Conservation (phyloP, 2,797 vertebrate species). For the Amblyraja radiata region DNA sequence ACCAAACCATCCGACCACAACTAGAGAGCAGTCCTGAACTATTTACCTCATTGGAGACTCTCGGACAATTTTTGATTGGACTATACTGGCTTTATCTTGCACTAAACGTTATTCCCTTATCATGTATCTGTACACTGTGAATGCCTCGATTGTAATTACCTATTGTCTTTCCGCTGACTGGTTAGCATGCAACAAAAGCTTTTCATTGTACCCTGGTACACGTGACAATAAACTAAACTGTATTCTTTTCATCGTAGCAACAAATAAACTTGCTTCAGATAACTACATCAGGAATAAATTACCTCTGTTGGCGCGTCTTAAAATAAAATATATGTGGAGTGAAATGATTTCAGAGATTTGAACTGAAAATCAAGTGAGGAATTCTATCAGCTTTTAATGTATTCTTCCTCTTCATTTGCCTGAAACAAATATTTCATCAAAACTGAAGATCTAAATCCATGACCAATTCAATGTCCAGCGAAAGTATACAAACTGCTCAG, state of each 20-base stretch:
- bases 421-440: not conserved
- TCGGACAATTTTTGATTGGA: no score
- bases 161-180: no score
- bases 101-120: no score
- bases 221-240: no score
- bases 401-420: not conserved
- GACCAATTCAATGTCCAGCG: not conserved
- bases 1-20: no score
- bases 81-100: no score
- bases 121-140: no score
- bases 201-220: no score
- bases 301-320: not conserved
- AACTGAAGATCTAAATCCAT: slow-evolving; percentile 15
- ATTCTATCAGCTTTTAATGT: not conserved
- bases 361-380: not conserved
- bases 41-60: no score
- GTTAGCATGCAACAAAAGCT: no score
- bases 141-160: no score
- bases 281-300: not conserved
- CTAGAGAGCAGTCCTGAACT: no score
- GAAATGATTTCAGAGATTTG: not conserved
- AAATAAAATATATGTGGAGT: not conserved
- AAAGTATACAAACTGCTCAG: not conserved
- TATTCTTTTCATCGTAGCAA: not conserved
- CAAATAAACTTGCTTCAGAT: not conserved